Evolutionary conservation across 35 echinoderm and acorn worm genomes (phyloP).

Genomic region (Heliocidaris erythrogramma): DNA sequence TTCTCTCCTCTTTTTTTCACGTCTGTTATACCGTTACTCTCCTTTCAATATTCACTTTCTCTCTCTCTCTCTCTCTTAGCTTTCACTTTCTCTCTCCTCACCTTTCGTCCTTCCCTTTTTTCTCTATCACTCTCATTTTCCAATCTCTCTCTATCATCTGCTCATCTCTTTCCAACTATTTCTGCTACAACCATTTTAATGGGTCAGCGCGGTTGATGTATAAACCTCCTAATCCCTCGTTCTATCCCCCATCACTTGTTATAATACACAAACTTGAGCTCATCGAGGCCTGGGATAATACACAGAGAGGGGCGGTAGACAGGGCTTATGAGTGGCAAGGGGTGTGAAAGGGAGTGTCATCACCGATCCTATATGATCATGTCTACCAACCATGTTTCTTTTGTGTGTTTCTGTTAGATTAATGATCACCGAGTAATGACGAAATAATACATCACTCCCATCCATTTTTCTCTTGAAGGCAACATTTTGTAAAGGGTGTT

Average conservation of each 20-base stretch:
- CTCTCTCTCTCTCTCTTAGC: too few relatives aligned
- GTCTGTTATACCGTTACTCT: too few relatives aligned
- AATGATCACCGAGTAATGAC: neutral
- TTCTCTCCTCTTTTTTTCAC: too few relatives aligned
- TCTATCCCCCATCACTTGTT: conserved; percentile 46
- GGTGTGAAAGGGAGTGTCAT: neutral
- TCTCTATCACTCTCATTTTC: neutral
- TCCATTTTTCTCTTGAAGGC: neutral
- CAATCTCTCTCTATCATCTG: neutral
- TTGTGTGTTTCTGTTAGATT: neutral
- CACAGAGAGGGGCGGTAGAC: conserved; percentile 31
- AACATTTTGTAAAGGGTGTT: neutral
- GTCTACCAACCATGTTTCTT: neutral
- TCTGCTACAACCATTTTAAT: conserved; percentile 46
- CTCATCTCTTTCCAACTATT: conserved; percentile 7
- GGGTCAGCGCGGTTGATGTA: conserved; percentile 26
- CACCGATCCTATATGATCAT: neutral
- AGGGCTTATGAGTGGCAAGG: neutral
- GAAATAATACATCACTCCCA: neutral
- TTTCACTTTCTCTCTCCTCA: too few relatives aligned
- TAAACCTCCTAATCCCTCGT: conserved; percentile 44
- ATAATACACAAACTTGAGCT: conserved; percentile 53
- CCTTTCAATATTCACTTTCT: too few relatives aligned
- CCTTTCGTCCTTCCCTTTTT: neutral
- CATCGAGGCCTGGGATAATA: conserved; percentile 36